Evolutionary conservation across 2,888 invertebrate genomes (phyloP).

Genomic region (Spilosoma lubricipeda): DNA sequence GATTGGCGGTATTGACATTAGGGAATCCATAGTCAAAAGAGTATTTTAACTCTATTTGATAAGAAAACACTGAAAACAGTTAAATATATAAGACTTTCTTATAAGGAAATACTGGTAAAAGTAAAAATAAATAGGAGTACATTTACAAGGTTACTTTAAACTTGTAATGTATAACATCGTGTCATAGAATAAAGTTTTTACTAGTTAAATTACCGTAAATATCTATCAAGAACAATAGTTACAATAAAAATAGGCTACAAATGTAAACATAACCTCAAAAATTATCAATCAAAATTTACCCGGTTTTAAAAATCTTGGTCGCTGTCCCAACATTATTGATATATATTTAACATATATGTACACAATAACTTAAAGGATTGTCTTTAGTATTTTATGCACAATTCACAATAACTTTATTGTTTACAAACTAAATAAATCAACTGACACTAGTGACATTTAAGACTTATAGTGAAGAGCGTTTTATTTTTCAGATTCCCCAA

Average conservation of each 20-base stretch:
- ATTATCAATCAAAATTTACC: conserved; percentile 56
- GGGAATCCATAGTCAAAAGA: not conserved
- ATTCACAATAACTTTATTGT: not conserved
- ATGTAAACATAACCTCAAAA: conserved; percentile 27
- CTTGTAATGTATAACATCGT: no score
- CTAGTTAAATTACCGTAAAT: not conserved
- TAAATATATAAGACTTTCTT: not conserved
- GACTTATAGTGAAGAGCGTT: no score
- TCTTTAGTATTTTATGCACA: not conserved
- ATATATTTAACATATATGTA: not conserved
- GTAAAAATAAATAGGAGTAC: not conserved
- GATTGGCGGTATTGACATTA: not conserved
- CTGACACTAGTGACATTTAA: not conserved
- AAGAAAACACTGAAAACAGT: not conserved
- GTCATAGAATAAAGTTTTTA: not conserved
- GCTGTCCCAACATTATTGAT: conserved; percentile 60
- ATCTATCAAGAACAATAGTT: not conserved
- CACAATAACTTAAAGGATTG: not conserved
- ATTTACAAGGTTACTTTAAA: not conserved
- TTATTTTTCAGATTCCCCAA: no score
- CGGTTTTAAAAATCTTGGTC: conserved; percentile 74
- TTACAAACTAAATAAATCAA: conserved; percentile 3
- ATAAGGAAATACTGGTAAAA: not conserved
- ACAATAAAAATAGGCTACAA: no score
- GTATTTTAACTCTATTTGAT: not conserved